Evolutionary conservation across 2,797 vertebrate genomes (phyloP).

Genomic region (Paedocypris micromegethes): DNA sequence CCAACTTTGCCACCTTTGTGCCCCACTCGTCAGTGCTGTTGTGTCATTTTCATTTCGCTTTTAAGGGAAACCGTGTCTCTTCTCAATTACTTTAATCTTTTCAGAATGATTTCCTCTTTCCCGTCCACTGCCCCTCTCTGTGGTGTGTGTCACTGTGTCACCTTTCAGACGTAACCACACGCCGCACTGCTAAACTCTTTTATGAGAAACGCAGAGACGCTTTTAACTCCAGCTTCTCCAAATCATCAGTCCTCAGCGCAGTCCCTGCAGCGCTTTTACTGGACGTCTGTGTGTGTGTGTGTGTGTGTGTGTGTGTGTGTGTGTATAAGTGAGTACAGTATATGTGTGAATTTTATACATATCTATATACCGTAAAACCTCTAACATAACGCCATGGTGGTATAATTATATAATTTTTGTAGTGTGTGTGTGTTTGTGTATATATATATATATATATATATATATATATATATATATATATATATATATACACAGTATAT

Average conservation of each 20-base stretch:
- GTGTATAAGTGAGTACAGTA: too few relatives aligned
- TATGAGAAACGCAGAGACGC: slow-evolving; percentile 32
- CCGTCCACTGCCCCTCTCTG: slow-evolving; percentile 26
- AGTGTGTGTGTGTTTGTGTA: too few relatives aligned
- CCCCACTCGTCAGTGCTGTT: slow-evolving; percentile 33
- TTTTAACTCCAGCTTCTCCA: slow-evolving; percentile 9
- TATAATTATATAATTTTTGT: too few relatives aligned
- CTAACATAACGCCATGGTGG: too few relatives aligned
- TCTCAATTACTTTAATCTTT: slow-evolving; percentile 29
- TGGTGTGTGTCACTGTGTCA: slow-evolving; percentile 20
- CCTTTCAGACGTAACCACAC: slow-evolving; percentile 38
- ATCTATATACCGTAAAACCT: too few relatives aligned
- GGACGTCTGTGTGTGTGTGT: too few relatives aligned
- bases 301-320: too few relatives aligned
- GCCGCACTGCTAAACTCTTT: slow-evolving; percentile 21
- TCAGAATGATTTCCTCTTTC: slow-evolving; percentile 48
- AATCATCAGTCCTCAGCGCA: not conserved
- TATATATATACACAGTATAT: too few relatives aligned
- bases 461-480: too few relatives aligned
- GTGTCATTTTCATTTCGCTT: slow-evolving; percentile 22
- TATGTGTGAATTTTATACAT: too few relatives aligned
- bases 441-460: too few relatives aligned
- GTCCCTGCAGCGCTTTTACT: too few relatives aligned
- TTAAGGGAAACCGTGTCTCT: slow-evolving; percentile 41
- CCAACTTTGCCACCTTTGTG: slow-evolving; percentile 12